Evolutionary conservation across 2,888 invertebrate species (phyloP).

Genomic region (Drosophila mimica): DNA sequence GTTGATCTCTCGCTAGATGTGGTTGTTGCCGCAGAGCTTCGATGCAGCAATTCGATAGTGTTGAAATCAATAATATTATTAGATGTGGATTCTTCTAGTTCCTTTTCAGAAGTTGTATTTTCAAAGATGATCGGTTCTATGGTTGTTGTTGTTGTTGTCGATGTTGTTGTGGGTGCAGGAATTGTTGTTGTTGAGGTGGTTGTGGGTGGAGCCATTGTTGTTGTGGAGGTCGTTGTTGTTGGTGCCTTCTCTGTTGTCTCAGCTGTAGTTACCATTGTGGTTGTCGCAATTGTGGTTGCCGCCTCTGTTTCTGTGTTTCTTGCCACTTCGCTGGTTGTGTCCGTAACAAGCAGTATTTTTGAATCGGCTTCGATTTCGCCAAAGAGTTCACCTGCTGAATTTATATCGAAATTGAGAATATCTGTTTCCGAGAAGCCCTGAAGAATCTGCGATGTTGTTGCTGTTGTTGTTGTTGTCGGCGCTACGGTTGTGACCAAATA

Average conservation of each 20-base stretch:
- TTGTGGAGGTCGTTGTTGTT: constrained; percentile 1
- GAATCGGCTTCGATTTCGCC: constrained; percentile 20
- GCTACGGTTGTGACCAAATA: constrained; percentile 8
- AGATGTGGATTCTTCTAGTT: neutral
- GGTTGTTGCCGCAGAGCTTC: constrained; percentile 12
- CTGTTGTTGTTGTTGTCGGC: constrained; percentile 9
- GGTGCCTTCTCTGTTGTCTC: constrained; percentile 8
- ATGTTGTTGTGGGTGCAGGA: neutral
- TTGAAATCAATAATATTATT: neutral
- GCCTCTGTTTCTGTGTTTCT: neutral
- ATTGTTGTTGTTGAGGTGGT: constrained; percentile 4
- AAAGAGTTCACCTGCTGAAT: constrained; percentile 7
- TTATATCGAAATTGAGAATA: constrained; percentile 2
- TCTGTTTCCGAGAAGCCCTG: constrained; percentile 12
- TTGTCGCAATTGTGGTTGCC: constrained; percentile 17
- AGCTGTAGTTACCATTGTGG: neutral
- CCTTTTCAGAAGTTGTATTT: constrained; percentile 1
- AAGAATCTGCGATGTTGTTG: neutral
- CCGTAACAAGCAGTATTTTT: constrained; percentile 18
- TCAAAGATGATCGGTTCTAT: neutral
- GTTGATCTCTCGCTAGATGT: constrained; percentile 9
- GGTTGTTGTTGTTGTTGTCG: constrained; percentile 3
- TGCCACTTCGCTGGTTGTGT: constrained; percentile 12
- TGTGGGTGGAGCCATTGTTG: neutral
- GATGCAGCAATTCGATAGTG: constrained; percentile 1